Conservation (phyloP, 2,797 vertebrate species). For the Taenioides sp. region DNA sequence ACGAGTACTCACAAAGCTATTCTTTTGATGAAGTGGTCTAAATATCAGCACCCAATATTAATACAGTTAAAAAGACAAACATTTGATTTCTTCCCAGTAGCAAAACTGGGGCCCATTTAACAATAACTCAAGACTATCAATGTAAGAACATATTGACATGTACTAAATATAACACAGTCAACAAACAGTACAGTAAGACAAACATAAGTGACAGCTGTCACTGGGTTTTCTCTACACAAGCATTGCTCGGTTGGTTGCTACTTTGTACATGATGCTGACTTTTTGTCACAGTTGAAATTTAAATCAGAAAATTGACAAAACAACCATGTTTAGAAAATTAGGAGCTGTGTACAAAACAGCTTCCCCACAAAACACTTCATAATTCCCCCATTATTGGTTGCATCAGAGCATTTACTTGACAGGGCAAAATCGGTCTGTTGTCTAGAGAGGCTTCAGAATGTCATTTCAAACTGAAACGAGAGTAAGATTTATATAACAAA, state of each 20-base stretch:
- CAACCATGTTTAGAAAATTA: background rate
- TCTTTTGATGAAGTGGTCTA: conserved; percentile 39
- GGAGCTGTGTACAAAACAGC: conserved; percentile 27
- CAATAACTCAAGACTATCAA: conserved; percentile 37
- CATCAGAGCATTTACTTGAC: background rate
- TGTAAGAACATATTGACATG: background rate
- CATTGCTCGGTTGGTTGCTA: conserved; percentile 42
- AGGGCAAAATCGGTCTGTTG: background rate
- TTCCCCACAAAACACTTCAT: conserved; percentile 12
- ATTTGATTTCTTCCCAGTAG: conserved; percentile 46
- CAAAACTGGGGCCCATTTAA: conserved; percentile 38
- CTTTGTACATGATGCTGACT: conserved; percentile 41
- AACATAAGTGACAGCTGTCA: conserved; percentile 27
- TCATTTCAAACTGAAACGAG: background rate
- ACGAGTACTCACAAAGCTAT: conserved; percentile 21
- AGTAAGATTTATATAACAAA: background rate
- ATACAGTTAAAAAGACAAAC: conserved; percentile 13
- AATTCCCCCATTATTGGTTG: background rate
- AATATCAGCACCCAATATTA: conserved; percentile 43
- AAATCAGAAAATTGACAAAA: conserved; percentile 26
- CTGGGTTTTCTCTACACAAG: conserved; percentile 39
- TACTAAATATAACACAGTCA: conserved; percentile 20
- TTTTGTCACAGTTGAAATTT: conserved; percentile 44
- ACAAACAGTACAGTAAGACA: conserved; percentile 36
- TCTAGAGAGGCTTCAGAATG: background rate